phyloP scores from a whole-genome alignment of 2,888 invertebrate genomes.

The Drosophila macrospina region DNA sequence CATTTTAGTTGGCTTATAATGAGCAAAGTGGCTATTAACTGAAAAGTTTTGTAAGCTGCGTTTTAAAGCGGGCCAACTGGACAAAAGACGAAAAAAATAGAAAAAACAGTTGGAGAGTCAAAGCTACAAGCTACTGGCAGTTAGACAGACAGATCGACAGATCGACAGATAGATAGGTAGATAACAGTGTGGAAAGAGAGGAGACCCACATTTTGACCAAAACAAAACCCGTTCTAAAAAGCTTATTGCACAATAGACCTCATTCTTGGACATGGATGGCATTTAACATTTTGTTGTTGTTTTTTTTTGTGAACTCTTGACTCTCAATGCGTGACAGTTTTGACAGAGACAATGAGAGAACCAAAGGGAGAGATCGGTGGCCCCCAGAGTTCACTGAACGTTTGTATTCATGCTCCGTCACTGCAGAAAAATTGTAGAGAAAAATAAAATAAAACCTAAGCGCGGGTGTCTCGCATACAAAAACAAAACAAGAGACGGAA shows the following conservation, averaged over 20 bases:
- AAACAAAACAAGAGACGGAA: slow-evolving; percentile 20
- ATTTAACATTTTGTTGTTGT: slow-evolving; percentile 66
- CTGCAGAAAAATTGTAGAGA: slow-evolving; percentile 7
- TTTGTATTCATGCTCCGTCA: slow-evolving; percentile 41
- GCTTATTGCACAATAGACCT: slow-evolving; percentile 72
- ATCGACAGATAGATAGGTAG: slow-evolving; percentile 27
- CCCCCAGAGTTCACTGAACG: slow-evolving; percentile 70
- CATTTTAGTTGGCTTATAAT: slow-evolving; percentile 74
- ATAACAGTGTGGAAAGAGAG: slow-evolving; percentile 38
- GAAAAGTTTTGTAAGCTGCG: slow-evolving; percentile 65
- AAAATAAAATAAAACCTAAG: slow-evolving; percentile 7
- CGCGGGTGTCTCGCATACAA: slow-evolving; percentile 59
- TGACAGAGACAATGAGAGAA: slow-evolving; percentile 49
- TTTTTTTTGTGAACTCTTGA: slow-evolving; percentile 56
- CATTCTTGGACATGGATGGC: slow-evolving; percentile 65
- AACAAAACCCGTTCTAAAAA: slow-evolving; percentile 61
- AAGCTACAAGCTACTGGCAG: slow-evolving; percentile 8
- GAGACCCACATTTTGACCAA: slow-evolving; percentile 44
- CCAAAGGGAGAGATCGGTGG: slow-evolving; percentile 44
- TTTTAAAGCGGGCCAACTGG: slow-evolving; percentile 51
- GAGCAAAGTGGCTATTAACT: slow-evolving; percentile 74
- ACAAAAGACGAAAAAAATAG: slow-evolving; percentile 2
- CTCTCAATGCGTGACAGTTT: slow-evolving; percentile 66
- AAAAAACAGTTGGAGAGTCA: slow-evolving; percentile 1
- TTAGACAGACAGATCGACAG: slow-evolving; percentile 16